These are phyloP conservation scores for Zosterops japonicus DNA, from an alignment of 2,113 vertebrate genomes.

Conservation along the genomic window DNA sequence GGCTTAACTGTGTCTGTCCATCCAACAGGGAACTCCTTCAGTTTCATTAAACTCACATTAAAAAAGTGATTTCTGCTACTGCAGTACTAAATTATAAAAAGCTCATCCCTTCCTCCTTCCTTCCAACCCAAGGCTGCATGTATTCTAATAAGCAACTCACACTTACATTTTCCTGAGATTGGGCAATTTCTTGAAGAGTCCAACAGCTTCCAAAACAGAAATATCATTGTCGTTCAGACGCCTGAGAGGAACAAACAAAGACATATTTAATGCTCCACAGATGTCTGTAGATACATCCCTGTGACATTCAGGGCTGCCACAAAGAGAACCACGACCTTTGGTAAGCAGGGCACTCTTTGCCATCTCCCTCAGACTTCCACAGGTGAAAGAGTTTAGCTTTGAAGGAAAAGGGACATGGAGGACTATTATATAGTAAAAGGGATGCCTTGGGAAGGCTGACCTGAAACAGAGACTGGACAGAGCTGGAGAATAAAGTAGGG, in stretches of 20 bases:
- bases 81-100: background rate
- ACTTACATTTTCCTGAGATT: conserved; percentile 93
- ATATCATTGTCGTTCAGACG: conserved; percentile 96
- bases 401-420: background rate
- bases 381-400: background rate
- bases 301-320: background rate
- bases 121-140: background rate
- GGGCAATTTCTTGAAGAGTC: conserved; percentile 92
- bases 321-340: conserved; percentile 18
- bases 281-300: background rate
- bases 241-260: conserved; percentile 70
- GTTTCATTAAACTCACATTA: background rate
- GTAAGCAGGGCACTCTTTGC: background rate
- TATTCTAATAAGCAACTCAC: background rate
- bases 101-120: background rate
- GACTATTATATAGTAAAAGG: background rate
- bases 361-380: background rate
- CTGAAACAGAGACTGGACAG: too few relatives aligned
- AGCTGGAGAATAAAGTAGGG: too few relatives aligned
- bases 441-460: too few relatives aligned
- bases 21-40: background rate
- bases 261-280: conserved; percentile 1
- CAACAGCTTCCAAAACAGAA: conserved; percentile 84
- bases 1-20: background rate
- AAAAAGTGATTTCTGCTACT: background rate